Percentiles rank a stretch among this genome's conserved stretches.
Conservation (phyloP, 1,140 invertebrate genomes). For the Aphelinus atriplicis region DNA sequence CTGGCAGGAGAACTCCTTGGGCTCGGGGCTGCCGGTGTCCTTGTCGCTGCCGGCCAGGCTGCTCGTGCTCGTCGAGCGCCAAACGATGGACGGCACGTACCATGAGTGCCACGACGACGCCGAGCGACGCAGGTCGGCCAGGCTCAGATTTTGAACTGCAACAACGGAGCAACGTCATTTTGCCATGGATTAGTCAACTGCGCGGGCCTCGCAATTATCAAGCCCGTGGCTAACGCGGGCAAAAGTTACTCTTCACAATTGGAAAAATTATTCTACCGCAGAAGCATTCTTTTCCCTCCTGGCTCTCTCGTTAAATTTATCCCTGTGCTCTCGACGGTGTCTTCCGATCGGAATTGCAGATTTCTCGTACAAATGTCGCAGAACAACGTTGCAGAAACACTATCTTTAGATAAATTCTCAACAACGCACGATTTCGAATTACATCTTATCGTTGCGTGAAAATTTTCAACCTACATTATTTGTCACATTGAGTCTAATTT, state of each 20-base stretch:
- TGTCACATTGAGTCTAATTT: too few species aligned
- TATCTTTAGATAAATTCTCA: too few species aligned
- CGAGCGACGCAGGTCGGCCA: conserved; percentile 23
- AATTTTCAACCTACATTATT: too few species aligned
- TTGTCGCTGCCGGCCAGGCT: conserved; percentile 9
- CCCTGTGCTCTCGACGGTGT: too few species aligned
- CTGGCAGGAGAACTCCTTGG: conserved; percentile 28
- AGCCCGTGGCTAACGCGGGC: not conserved
- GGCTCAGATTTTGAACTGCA: conserved; percentile 32
- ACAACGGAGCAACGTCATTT: conserved; percentile 18
- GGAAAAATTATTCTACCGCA: conserved; percentile 1
- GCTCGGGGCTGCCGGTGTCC: not conserved
- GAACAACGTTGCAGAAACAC: too few species aligned
- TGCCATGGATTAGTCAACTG: conserved; percentile 5
- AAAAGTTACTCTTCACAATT: conserved; percentile 13
- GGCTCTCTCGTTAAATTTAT: too few species aligned
- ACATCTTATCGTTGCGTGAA: too few species aligned
- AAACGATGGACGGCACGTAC: conserved; percentile 38
- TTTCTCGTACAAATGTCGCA: too few species aligned
- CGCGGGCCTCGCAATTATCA: not conserved
- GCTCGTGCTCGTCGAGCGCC: conserved; percentile 10
- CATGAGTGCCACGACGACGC: conserved; percentile 35
- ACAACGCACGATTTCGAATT: too few species aligned
- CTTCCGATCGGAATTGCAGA: too few species aligned
- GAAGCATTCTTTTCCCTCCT: too few species aligned